These are phyloP conservation scores for Dynastes tityus DNA, from an alignment of 2,888 invertebrate genomes.

Conservation along the genomic window DNA sequence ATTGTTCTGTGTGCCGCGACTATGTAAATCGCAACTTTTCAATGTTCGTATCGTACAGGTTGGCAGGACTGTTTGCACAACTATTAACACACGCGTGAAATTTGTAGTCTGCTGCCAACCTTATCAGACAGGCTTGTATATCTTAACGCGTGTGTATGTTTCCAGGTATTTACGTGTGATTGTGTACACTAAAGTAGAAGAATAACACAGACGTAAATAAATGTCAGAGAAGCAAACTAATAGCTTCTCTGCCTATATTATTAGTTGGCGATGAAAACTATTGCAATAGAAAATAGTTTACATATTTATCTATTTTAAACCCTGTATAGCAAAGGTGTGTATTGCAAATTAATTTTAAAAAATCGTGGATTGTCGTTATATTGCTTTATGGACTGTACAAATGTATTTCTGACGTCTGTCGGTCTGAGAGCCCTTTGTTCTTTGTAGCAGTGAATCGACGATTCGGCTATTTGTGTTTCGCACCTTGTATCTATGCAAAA, in stretches of 20 bases:
- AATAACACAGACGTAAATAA: neutral
- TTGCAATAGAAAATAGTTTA: neutral
- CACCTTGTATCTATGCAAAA: constrained; percentile 48
- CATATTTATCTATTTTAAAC: neutral
- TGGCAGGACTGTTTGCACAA: constrained; percentile 39
- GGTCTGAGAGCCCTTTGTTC: constrained; percentile 20
- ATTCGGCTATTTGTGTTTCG: constrained; percentile 44
- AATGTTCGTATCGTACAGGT: constrained; percentile 25
- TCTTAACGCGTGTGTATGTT: neutral
- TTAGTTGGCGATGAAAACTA: neutral
- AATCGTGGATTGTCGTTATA: neutral
- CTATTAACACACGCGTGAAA: constrained; percentile 45
- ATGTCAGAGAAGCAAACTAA: neutral
- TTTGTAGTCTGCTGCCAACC: constrained; percentile 16
- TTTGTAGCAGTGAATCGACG: neutral
- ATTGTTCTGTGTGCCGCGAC: constrained; percentile 24
- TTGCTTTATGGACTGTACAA: neutral
- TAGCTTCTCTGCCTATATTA: neutral
- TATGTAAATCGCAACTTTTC: constrained; percentile 32
- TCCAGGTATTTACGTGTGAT: neutral
- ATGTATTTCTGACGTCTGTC: neutral
- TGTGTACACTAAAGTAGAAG: neutral
- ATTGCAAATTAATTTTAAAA: neutral
- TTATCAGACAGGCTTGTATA: constrained; percentile 27
- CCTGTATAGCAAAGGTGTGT: neutral